phyloP scores from a whole-genome alignment of 37 sponge, comb jelly and placozoan species.

The Spongilla lacustris region DNA sequence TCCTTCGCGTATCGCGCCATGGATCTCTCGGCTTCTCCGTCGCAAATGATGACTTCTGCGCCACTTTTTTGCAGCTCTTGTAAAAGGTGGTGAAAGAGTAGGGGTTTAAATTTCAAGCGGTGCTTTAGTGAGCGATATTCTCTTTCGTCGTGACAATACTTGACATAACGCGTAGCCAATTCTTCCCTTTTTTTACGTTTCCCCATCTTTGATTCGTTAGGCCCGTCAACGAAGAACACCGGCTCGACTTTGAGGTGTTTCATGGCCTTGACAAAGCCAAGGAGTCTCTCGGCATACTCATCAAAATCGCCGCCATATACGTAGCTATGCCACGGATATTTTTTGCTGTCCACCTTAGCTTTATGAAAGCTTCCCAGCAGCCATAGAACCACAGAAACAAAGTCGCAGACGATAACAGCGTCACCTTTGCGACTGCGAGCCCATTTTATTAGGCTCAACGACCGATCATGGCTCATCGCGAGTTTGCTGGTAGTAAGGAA shows the following conservation, averaged over 20 bases:
- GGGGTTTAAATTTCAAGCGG: neutral
- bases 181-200: too few species aligned
- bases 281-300: constrained; percentile 19
- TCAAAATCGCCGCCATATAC: constrained; percentile 44
- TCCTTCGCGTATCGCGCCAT: constrained; percentile 10
- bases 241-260: constrained; percentile 21
- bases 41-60: constrained; percentile 7
- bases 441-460: neutral
- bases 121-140: neutral
- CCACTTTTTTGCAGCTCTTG: neutral
- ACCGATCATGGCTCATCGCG: neutral
- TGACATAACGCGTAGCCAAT: neutral
- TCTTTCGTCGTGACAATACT: neutral
- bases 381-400: constrained; percentile 14
- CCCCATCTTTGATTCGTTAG: too few species aligned
- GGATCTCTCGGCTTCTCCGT: constrained; percentile 35
- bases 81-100: neutral
- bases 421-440: neutral
- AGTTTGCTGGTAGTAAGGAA: constrained; percentile 1
- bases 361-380: constrained; percentile 11
- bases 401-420: constrained; percentile 10
- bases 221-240: constrained; percentile 46
- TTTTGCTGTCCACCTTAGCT: constrained; percentile 2
- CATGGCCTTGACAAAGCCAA: constrained; percentile 28
- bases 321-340: constrained; percentile 20